Evolutionary conservation across 1,140 invertebrate genomes (phyloP).

Genomic region (Drosophila saltans): DNA sequence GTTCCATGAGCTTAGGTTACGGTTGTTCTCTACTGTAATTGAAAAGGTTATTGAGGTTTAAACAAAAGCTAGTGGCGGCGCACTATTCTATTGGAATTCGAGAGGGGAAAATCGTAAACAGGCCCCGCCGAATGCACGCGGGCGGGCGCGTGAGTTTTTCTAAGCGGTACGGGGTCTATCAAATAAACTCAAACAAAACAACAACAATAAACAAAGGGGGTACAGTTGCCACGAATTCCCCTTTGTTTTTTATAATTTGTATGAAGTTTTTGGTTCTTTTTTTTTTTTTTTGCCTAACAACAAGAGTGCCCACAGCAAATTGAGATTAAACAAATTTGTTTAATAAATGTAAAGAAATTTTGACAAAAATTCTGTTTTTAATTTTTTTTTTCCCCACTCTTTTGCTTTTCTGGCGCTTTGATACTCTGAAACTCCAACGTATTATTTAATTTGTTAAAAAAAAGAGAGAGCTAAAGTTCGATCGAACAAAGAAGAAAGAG

Average conservation of each 20-base stretch:
- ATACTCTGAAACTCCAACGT: slow-evolving; percentile 39
- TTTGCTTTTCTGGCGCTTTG: slow-evolving; percentile 20
- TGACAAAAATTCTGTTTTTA: too few species aligned
- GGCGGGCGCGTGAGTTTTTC: too few species aligned
- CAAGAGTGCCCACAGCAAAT: slow-evolving; percentile 1
- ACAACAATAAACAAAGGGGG: neutral
- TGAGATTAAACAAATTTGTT: neutral
- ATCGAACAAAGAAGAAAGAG: slow-evolving; percentile 3
- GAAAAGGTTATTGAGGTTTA: too few species aligned
- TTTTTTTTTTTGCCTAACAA: neutral
- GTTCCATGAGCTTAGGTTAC: too few species aligned
- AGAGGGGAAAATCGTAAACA: too few species aligned
- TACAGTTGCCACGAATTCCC: neutral
- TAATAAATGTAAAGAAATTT: too few species aligned
- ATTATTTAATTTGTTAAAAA: slow-evolving; percentile 1
- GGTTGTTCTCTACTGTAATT: too few species aligned
- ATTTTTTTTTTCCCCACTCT: neutral
- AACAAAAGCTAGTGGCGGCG: too few species aligned
- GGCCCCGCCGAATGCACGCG: too few species aligned
- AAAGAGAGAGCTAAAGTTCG: neutral
- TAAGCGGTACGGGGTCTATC: too few species aligned
- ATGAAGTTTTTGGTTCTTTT: neutral
- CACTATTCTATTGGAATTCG: too few species aligned
- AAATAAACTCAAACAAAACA: neutral
- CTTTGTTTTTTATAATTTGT: neutral